These are phyloP conservation scores for Ophion ventricosus DNA, from an alignment of 2,888 invertebrate species.

Conservation along the genomic window DNA sequence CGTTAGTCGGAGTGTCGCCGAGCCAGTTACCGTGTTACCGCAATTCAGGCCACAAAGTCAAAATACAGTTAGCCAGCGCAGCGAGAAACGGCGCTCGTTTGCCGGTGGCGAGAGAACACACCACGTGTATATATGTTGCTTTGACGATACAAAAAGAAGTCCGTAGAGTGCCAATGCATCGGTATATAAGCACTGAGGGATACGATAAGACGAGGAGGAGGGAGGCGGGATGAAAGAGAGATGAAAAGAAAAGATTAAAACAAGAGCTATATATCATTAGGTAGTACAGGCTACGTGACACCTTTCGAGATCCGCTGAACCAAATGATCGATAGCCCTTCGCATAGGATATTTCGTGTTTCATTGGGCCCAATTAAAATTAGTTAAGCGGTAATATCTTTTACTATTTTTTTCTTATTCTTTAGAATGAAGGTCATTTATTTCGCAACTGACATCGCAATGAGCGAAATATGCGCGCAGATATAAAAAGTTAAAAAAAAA, in stretches of 20 bases:
- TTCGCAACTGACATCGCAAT: too few species aligned
- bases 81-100: slow-evolving; percentile 71
- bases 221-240: slow-evolving; percentile 31
- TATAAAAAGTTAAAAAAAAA: too few species aligned
- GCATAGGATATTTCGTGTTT: too few species aligned
- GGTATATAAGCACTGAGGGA: slow-evolving; percentile 34
- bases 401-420: too few species aligned
- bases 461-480: too few species aligned
- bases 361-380: too few species aligned
- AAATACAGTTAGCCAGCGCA: slow-evolving; percentile 83
- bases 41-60: slow-evolving; percentile 84
- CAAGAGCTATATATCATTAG: slow-evolving; percentile 2
- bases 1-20: slow-evolving; percentile 82
- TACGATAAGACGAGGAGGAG: slow-evolving; percentile 18
- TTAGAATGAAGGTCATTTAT: too few species aligned
- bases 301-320: too few species aligned
- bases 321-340: too few species aligned
- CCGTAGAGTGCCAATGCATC: slow-evolving; percentile 56
- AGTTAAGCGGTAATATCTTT: too few species aligned
- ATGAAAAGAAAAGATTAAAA: slow-evolving; percentile 37
- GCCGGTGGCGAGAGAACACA: slow-evolving; percentile 53
- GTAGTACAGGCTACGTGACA: too few species aligned
- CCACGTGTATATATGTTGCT: slow-evolving; percentile 57
- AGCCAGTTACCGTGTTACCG: slow-evolving; percentile 84
- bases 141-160: slow-evolving; percentile 49